Evolutionary conservation across 2,797 vertebrate genomes (phyloP), one percentile per base, ranked within the genome.

Genomic region (Bovichtus variegatus): DNA sequence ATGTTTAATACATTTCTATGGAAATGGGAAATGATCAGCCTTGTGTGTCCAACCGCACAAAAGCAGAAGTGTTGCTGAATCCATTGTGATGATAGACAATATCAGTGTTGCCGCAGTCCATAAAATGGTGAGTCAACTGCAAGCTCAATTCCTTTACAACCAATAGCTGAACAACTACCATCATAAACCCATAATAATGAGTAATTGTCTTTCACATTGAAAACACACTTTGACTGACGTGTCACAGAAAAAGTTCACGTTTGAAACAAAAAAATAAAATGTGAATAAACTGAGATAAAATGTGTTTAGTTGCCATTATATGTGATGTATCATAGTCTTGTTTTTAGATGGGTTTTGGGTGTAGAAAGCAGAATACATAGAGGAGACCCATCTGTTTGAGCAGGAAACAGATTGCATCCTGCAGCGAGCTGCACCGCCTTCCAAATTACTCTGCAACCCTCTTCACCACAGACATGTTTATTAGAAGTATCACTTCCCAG

Each of bases 341-440:
- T 84, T 89, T 86, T 79, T 68, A 77, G 83, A 82, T 64, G 38
- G 65, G 71, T 73, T 88, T 68, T 87, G 71, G 58, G 66, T 84
- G 82, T 62, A 67, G 74, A 85, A 47, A 74, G 74, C 54, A 81
- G 78, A 81, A 83, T 80, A 84, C 74, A 89, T 78, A 80, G 86
- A 75, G 88, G 74, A 85, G 81, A 79, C 87, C 93, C 93, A 95
- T 94, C 93, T 95, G 93, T 90, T 93, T 89, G 82, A 90, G 86
- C 94, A 95, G 94, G 95, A 95, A 96, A 94, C 95, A 94, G 94
- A 94, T 87, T 94, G 93, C 91, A 94, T 95, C 93, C 94, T 95
- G 93, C 90, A 93, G 89, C 58, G 80, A 73, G 86, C 77, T 86
- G 82, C 79, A 85, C 82, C 89, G 84, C 78, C 90, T 78, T 94